These are phyloP conservation scores for Scophthalmus maximus DNA, from an alignment of 2,113 vertebrate species.

Conservation along the genomic window DNA sequence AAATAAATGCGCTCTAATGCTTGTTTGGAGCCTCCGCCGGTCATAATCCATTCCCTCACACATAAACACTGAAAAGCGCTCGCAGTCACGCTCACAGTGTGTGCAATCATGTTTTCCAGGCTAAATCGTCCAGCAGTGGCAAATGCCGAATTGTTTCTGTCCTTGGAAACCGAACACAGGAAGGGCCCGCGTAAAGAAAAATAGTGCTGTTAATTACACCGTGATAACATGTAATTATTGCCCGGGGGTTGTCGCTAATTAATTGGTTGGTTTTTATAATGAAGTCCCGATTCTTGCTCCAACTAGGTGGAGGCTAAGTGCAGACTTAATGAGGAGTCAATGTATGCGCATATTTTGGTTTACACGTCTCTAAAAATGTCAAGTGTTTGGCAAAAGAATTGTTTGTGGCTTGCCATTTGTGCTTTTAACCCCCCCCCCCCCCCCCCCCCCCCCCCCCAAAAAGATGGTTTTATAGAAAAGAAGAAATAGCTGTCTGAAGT, in stretches of 20 bases:
- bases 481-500: not conserved
- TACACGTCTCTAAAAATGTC: no score
- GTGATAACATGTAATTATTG: slow-evolving; percentile 49
- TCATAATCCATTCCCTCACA: slow-evolving; percentile 25
- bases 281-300: slow-evolving; percentile 21
- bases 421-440: not conserved
- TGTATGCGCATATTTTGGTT: not conserved
- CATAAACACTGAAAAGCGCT: not conserved
- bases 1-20: not conserved
- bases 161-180: slow-evolving; percentile 24
- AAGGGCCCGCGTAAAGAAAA: slow-evolving; percentile 25
- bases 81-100: slow-evolving; percentile 4
- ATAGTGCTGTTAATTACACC: slow-evolving; percentile 46
- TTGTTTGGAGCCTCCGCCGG: not conserved
- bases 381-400: not conserved
- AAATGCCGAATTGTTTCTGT: slow-evolving; percentile 37
- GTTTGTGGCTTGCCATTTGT: slow-evolving; percentile 10
- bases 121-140: slow-evolving; percentile 29
- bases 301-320: slow-evolving; percentile 6
- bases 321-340: slow-evolving; percentile 31
- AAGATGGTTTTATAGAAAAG: not conserved
- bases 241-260: slow-evolving; percentile 49
- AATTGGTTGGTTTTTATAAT: slow-evolving; percentile 57
- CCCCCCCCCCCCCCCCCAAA: not conserved
- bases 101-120: slow-evolving; percentile 36